A percentile compares a stretch with the other conserved stretches of the same genome.
Conservation (phyloP, 2,888 invertebrate genomes). For the Chymomyza fuscimana region DNA sequence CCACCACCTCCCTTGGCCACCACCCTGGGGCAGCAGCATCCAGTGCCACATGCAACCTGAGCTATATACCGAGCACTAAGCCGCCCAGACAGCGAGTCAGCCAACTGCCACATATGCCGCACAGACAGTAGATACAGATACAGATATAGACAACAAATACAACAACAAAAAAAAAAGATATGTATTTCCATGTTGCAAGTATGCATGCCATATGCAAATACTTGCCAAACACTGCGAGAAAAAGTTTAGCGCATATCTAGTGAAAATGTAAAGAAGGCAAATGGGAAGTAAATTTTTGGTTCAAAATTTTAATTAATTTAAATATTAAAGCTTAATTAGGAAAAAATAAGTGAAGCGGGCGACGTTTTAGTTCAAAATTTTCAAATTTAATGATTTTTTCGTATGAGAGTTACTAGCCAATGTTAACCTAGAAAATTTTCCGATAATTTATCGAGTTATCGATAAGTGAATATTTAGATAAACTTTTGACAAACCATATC, state of each 20-base stretch:
- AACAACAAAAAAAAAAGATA: slow-evolving; percentile 23
- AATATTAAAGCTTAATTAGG: too few species aligned
- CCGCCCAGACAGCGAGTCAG: slow-evolving; percentile 13
- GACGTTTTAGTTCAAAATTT: too few species aligned
- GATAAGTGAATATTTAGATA: too few species aligned
- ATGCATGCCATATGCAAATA: slow-evolving; percentile 64
- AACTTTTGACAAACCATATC: too few species aligned
- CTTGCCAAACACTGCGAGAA: slow-evolving; percentile 43
- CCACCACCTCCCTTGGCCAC: background rate
- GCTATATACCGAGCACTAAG: slow-evolving; percentile 12
- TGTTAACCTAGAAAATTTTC: too few species aligned
- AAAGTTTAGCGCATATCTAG: background rate
- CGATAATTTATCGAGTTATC: too few species aligned
- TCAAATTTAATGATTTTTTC: too few species aligned
- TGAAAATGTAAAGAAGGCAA: too few species aligned
- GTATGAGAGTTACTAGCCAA: too few species aligned
- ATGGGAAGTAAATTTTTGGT: too few species aligned
- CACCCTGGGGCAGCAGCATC: slow-evolving; percentile 8
- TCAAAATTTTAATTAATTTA: too few species aligned
- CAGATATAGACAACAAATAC: slow-evolving; percentile 25
- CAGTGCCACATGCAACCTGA: slow-evolving; percentile 24
- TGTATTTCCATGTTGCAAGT: slow-evolving; percentile 55
- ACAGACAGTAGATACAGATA: slow-evolving; percentile 23
- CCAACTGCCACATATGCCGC: slow-evolving; percentile 31
- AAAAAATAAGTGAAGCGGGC: too few species aligned